A percentile compares a stretch with the other conserved stretches of the same genome.
Evolutionary conservation across 2,113 vertebrate genomes (phyloP).

Genomic region (Alethe castanea): DNA sequence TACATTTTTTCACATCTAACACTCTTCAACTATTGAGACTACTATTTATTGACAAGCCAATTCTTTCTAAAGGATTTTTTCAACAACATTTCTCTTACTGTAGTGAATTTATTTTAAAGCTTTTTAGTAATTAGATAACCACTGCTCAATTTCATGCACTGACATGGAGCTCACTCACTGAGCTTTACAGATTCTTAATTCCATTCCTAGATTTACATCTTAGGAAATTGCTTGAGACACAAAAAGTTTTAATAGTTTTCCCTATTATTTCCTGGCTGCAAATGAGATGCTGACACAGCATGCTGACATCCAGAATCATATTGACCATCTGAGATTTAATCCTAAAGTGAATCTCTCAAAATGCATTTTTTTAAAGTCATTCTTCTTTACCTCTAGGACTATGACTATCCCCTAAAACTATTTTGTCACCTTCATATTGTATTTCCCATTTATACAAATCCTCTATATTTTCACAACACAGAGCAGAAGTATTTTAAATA

Average conservation of each 20-base stretch:
- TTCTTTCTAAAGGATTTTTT: background rate
- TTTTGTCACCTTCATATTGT: background rate
- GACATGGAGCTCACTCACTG: background rate
- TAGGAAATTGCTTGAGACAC: background rate
- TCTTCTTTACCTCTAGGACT: background rate
- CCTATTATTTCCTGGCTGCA: background rate
- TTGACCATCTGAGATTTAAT: slow-evolving; percentile 64
- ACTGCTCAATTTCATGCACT: background rate
- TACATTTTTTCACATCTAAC: background rate
- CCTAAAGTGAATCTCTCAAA: slow-evolving; percentile 53
- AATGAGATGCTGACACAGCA: slow-evolving; percentile 70
- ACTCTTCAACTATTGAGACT: background rate
- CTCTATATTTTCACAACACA: background rate
- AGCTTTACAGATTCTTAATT: background rate
- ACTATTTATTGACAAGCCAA: background rate
- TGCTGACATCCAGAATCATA: slow-evolving; percentile 67
- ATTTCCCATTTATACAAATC: background rate
- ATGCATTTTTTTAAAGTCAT: background rate
- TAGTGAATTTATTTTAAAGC: background rate
- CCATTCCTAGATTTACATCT: background rate
- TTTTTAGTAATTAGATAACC: background rate
- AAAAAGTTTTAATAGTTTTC: background rate
- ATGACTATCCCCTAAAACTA: background rate
- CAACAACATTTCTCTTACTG: background rate
- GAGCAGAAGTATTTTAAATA: background rate